A percentile compares a stretch with the other conserved stretches of the same genome.
These are phyloP conservation scores for Hirudinaria manillensis DNA, from an alignment of 2,888 invertebrate species.

Conservation along the genomic window DNA sequence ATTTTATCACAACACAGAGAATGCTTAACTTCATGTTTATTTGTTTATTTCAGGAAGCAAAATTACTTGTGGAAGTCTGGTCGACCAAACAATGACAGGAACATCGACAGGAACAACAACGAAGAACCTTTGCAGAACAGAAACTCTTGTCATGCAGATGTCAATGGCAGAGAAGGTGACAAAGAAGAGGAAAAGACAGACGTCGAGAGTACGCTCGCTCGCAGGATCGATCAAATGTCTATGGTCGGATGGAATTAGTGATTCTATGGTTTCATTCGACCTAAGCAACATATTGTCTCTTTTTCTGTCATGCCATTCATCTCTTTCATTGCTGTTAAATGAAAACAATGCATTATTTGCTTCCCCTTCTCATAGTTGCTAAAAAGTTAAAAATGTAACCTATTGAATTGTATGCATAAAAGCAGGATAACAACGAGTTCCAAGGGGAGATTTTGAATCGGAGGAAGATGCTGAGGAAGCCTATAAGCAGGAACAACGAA, in stretches of 20 bases:
- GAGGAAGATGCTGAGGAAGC: slow-evolving; percentile 25
- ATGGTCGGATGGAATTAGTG: neutral
- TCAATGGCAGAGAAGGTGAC: neutral
- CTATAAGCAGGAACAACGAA: neutral
- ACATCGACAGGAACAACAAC: slow-evolving; percentile 10
- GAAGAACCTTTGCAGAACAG: neutral
- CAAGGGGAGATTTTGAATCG: slow-evolving; percentile 30
- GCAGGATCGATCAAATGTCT: slow-evolving; percentile 9
- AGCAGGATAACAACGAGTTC: neutral
- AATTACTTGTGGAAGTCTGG: slow-evolving; percentile 20
- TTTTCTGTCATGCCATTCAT: no score
- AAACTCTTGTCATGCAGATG: neutral
- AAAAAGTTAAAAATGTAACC: neutral
- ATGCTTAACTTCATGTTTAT: no score
- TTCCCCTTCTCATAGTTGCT: neutral
- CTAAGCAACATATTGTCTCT: no score
- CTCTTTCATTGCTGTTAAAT: no score
- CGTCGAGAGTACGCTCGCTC: neutral
- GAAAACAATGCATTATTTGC: no score
- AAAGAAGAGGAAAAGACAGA: neutral
- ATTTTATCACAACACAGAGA: no score
- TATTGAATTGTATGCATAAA: neutral
- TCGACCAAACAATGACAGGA: neutral
- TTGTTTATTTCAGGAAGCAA: slow-evolving; percentile 11
- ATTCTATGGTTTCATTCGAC: no score